phyloP scores from a whole-genome alignment of 2,113 vertebrate genomes.

The Galemys pyrenaicus region DNA sequence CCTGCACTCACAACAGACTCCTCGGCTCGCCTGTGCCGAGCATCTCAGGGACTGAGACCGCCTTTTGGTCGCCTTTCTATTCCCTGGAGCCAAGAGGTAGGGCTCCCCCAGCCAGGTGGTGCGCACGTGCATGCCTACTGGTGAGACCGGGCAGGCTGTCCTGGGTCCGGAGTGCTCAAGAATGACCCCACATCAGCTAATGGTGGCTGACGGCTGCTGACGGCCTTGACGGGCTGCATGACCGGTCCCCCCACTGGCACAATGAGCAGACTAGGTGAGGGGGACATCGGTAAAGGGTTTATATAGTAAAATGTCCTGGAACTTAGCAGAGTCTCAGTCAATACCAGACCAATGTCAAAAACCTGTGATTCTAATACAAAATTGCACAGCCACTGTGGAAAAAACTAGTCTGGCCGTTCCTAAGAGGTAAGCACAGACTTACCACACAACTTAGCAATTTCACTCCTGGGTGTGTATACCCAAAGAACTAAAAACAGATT shows the following conservation, averaged over 20 bases:
- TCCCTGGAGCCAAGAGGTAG: neutral
- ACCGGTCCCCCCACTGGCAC: neutral
- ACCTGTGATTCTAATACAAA: neutral
- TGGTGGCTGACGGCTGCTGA: too few species aligned
- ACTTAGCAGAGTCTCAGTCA: neutral
- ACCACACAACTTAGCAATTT: neutral
- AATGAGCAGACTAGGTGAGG: neutral
- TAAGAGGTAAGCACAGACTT: neutral
- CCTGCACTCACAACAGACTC: neutral
- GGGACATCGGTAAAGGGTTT: neutral
- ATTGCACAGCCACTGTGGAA: neutral
- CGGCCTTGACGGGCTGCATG: neutral
- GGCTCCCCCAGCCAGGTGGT: too few species aligned
- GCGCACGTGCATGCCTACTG: neutral
- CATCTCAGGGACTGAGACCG: neutral
- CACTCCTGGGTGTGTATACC: neutral
- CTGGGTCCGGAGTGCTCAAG: too few species aligned
- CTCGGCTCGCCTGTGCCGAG: neutral
- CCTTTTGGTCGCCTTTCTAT: rapidly evolving
- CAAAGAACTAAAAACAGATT: neutral
- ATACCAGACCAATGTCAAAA: neutral
- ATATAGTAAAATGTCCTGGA: neutral
- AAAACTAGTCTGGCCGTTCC: neutral
- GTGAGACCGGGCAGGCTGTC: too few species aligned
- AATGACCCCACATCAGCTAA: too few species aligned